Percentiles rank a stretch among this genome's conserved stretches.
phyloP scores from a whole-genome alignment of 2,888 invertebrate species.

The Brachynemurus nebulosus region DNA sequence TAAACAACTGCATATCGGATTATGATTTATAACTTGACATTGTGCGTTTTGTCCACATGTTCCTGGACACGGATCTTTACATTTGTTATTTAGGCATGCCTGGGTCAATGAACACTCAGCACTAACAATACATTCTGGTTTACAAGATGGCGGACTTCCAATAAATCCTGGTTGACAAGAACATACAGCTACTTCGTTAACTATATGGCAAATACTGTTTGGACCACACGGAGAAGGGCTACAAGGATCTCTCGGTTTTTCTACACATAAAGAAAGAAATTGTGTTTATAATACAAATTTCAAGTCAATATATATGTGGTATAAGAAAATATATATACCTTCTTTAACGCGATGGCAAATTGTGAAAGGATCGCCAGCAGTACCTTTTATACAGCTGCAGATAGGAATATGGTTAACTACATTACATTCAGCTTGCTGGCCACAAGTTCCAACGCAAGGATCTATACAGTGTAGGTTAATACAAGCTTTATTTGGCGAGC shows the following conservation, averaged over 20 bases:
- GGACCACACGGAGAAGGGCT: slow-evolving; percentile 58
- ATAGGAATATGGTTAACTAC: slow-evolving; percentile 73
- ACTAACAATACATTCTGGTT: slow-evolving; percentile 68
- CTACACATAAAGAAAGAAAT: slow-evolving; percentile 14
- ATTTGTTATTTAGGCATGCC: slow-evolving; percentile 71
- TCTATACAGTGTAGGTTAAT: slow-evolving; percentile 61
- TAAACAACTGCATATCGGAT: slow-evolving; percentile 64
- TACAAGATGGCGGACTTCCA: slow-evolving; percentile 62
- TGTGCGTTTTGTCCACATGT: slow-evolving; percentile 60
- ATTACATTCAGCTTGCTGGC: slow-evolving; percentile 61
- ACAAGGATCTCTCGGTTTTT: slow-evolving; percentile 43
- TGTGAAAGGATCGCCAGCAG: slow-evolving; percentile 66
- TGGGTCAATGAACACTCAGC: slow-evolving; percentile 60
- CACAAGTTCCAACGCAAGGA: slow-evolving; percentile 69
- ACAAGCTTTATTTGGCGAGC: slow-evolving; percentile 60
- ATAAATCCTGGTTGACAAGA: slow-evolving; percentile 57
- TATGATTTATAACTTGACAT: slow-evolving; percentile 67
- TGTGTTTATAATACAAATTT: slow-evolving; percentile 3
- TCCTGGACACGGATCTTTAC: slow-evolving; percentile 67
- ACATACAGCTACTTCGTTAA: slow-evolving; percentile 42
- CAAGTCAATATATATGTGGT: neutral
- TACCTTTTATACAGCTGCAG: slow-evolving; percentile 57
- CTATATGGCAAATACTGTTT: slow-evolving; percentile 48
- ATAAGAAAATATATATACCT: neutral
- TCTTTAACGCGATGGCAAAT: slow-evolving; percentile 29